A percentile compares a stretch with the other conserved stretches of the same genome.
phyloP scores from a whole-genome alignment of 2,113 vertebrate genomes.

The Rhea pennata region DNA sequence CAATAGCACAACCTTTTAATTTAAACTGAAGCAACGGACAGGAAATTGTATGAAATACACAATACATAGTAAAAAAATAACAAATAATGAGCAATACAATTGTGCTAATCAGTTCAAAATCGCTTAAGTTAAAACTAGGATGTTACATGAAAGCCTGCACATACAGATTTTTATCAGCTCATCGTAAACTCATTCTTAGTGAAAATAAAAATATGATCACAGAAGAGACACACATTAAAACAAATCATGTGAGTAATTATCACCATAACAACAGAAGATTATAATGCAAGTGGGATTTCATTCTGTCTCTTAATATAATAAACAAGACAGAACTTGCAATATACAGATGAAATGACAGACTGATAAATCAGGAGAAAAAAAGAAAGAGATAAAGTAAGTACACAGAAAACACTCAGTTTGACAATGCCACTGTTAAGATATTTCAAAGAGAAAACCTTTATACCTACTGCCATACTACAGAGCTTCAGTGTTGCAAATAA shows the following conservation, averaged over 20 bases:
- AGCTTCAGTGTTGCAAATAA: background rate
- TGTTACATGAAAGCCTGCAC: background rate
- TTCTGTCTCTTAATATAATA: background rate
- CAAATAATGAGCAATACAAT: background rate
- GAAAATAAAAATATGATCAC: background rate
- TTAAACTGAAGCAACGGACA: background rate
- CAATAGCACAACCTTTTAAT: background rate
- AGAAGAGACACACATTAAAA: background rate
- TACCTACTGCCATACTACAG: background rate
- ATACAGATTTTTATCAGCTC: background rate
- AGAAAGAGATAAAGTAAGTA: background rate
- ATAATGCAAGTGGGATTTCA: background rate
- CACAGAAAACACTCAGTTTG: background rate
- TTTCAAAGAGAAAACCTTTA: background rate
- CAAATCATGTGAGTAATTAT: background rate
- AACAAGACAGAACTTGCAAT: background rate
- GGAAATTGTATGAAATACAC: background rate
- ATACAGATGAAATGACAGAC: background rate
- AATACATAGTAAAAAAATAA: background rate
- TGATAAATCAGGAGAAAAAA: background rate
- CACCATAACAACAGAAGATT: background rate
- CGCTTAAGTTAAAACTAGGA: background rate
- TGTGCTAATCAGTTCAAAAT: background rate
- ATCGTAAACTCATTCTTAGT: background rate
- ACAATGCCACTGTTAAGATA: background rate